A percentile compares a stretch with the other conserved stretches of the same genome.
These are phyloP conservation scores for Leptinotarsa rubiginosa DNA, from an alignment of 2,888 invertebrate genomes.

Conservation along the genomic window DNA sequence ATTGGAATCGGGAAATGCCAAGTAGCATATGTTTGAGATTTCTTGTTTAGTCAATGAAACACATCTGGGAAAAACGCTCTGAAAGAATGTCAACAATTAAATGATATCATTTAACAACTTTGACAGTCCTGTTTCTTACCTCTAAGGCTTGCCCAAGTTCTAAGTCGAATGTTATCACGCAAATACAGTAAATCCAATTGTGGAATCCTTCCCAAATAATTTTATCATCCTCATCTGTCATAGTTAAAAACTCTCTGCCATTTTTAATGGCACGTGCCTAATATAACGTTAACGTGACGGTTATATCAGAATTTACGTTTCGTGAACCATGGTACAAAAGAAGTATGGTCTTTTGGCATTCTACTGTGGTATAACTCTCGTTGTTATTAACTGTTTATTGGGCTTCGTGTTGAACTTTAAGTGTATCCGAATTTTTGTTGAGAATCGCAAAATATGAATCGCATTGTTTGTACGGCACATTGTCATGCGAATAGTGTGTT, in stretches of 20 bases:
- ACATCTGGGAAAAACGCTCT: constrained; percentile 86
- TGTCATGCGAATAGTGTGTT: no score
- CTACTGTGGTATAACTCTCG: not conserved
- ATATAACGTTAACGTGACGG: not conserved
- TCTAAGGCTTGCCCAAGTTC: constrained; percentile 99
- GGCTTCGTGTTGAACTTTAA: no score
- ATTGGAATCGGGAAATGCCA: constrained; percentile 99
- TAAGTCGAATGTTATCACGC: constrained; percentile 98
- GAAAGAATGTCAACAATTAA: constrained; percentile 52
- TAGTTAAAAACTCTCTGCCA: constrained; percentile 40
- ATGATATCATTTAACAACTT: constrained; percentile 26
- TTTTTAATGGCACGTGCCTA: constrained; percentile 3
- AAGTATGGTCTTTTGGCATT: constrained; percentile 33
- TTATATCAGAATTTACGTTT: no score
- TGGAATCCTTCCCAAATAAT: constrained; percentile 79
- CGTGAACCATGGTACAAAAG: constrained; percentile 5
- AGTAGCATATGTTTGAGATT: constrained; percentile 94
- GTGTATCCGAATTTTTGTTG: no score
- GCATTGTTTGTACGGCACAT: no score
- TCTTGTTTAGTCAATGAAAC: constrained; percentile 85
- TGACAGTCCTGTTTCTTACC: constrained; percentile 65
- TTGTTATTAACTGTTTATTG: no score
- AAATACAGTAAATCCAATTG: constrained; percentile 97
- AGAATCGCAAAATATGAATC: no score
- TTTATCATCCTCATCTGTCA: constrained; percentile 53